These are phyloP conservation scores for Daubentonia madagascariensis DNA, from an alignment of 2,113 vertebrate genomes.

Conservation along the genomic window DNA sequence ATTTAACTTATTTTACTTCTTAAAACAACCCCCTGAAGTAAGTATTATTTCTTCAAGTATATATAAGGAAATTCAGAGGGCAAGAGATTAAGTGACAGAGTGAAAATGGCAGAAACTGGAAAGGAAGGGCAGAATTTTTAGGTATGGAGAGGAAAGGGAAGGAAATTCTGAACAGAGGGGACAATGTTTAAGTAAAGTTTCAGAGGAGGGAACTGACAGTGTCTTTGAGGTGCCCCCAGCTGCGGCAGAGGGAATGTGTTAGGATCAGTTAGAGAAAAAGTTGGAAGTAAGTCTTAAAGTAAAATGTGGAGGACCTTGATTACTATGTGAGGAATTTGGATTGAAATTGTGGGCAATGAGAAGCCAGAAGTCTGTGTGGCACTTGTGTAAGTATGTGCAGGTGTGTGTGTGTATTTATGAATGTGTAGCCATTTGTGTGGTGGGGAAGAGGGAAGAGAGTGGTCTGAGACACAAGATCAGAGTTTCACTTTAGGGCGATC, in stretches of 20 bases:
- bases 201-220: not conserved
- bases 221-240: not conserved
- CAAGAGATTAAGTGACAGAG: not conserved
- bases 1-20: not conserved
- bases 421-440: not conserved
- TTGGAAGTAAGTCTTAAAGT: not conserved
- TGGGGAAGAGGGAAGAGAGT: not conserved
- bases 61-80: no score
- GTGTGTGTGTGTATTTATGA: not conserved
- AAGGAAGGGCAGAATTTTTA: not conserved
- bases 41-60: not conserved
- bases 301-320: not conserved
- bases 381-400: not conserved
- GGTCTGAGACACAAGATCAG: not conserved
- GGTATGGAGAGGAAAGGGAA: not conserved
- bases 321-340: not conserved
- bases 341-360: not conserved
- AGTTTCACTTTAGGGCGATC: not conserved
- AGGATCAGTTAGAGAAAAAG: not conserved
- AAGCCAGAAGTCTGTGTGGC: not conserved
- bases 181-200: not conserved
- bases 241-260: not conserved
- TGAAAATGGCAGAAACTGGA: not conserved
- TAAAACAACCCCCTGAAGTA: not conserved
- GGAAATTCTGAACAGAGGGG: not conserved